phyloP scores from a whole-genome alignment of 2,888 invertebrate genomes.

The Steromphala cineraria region DNA sequence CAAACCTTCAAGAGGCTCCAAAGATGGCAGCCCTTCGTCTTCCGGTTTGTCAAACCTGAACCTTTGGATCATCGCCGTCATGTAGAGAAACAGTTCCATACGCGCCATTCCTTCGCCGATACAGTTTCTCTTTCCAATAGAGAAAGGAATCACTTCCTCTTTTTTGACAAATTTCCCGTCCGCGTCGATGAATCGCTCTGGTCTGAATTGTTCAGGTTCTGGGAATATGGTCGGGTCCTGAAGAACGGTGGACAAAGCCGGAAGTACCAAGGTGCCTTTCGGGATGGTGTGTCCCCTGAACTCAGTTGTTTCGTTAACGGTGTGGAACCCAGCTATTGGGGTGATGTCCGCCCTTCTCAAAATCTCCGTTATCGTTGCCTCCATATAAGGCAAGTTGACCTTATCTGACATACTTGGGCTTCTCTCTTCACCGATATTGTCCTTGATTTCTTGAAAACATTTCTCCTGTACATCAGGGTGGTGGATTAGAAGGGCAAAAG shows the following conservation, averaged over 20 bases:
- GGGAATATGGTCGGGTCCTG: conserved; percentile 47
- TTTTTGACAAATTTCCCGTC: conserved; percentile 28
- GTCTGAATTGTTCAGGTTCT: conserved; percentile 51
- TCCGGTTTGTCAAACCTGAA: background rate
- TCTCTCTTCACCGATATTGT: conserved; percentile 67
- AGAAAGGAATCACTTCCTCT: conserved; percentile 39
- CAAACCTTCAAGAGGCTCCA: background rate
- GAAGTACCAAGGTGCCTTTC: conserved; percentile 44
- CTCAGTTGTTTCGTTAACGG: conserved; percentile 46
- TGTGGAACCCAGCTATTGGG: conserved; percentile 50
- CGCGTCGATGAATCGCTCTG: conserved; percentile 52
- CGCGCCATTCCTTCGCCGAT: background rate
- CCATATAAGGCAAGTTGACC: conserved; percentile 47
- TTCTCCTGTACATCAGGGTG: conserved; percentile 80
- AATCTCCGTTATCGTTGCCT: conserved; percentile 63
- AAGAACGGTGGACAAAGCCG: conserved; percentile 54
- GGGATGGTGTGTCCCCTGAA: conserved; percentile 63
- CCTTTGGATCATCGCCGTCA: background rate
- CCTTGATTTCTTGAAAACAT: conserved; percentile 46
- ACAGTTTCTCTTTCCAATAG: conserved; percentile 25
- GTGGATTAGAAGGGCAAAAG: conserved; percentile 86
- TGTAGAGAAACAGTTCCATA: conserved; percentile 6
- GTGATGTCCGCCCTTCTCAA: conserved; percentile 54
- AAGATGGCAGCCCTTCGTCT: background rate
- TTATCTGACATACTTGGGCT: conserved; percentile 46